phyloP scores from a whole-genome alignment of 2,888 invertebrate species.

The Athripsodes cinereus region DNA sequence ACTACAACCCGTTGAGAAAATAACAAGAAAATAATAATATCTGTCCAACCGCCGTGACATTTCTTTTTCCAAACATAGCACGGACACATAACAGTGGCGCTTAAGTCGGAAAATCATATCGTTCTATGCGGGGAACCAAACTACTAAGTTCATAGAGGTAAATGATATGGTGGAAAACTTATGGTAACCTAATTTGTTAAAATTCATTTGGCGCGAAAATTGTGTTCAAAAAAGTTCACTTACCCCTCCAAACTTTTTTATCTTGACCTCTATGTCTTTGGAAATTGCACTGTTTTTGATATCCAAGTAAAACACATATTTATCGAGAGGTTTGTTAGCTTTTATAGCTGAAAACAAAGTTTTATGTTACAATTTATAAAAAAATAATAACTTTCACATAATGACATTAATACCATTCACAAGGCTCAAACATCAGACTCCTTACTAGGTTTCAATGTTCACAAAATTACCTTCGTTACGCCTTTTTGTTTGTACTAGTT shows the following conservation, averaged over 20 bases:
- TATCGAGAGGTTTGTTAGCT: constrained; percentile 53
- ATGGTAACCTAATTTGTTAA: neutral
- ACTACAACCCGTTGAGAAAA: no score
- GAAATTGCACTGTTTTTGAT: constrained; percentile 63
- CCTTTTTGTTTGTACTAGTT: constrained; percentile 14
- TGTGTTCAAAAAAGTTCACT: constrained; percentile 35
- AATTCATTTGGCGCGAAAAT: constrained; percentile 21
- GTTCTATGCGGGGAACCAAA: no score
- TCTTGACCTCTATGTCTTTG: constrained; percentile 59
- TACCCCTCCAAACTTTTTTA: constrained; percentile 68
- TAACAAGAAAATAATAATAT: no score
- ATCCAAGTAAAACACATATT: constrained; percentile 71
- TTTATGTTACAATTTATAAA: constrained; percentile 3
- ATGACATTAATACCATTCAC: no score
- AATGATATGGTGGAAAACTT: neutral
- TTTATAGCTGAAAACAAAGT: constrained; percentile 34
- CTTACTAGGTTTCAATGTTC: constrained; percentile 14
- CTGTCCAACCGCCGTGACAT: no score
- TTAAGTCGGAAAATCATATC: no score
- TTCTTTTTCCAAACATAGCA: no score
- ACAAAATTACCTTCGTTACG: constrained; percentile 17
- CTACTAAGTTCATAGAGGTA: neutral
- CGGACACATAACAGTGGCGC: no score
- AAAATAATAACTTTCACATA: constrained; percentile 1
- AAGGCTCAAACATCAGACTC: constrained; percentile 8